Evolutionary conservation across 2,888 invertebrate genomes (phyloP), one percentile per base, ranked within the genome.

Genomic region (Coleophora deauratella): DNA sequence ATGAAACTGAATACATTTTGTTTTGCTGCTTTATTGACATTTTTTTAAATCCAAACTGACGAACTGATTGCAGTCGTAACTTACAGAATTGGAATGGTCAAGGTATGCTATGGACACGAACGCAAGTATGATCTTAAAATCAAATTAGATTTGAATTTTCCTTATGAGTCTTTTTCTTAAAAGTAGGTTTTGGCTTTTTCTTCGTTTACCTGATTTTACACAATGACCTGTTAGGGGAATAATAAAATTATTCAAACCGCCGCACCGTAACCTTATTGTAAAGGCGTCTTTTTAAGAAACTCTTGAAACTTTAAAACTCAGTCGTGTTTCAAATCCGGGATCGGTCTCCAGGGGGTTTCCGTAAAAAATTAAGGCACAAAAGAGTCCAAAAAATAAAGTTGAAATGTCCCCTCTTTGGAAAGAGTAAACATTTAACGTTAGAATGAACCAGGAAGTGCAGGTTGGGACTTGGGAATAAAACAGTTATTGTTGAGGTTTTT

Each of bases 351-450:
- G 80, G 66, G 85, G 59, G 56, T 66, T 62, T 52, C 63, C 59
- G 60, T 73, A 73, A 85, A 84, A 85, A 85, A 80, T 84, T 80
- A 82, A 81, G 68, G 72, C 71, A 69, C 68, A 70, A 69, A 70
- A 70, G 70, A 68, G 57, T 66, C 64, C 59, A 66, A 79, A 78
- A 78, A 78, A 71, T 74, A 72, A 73, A 75, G 71, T 72, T 70
- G 59, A 61, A 73, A 72, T 72, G 72, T 78, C 74, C 73, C 73
- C 72, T 70, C 71, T 64, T 63, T 57, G 54, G 62, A 57, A 54
- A 66, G 60, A 73, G 72, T 82, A 81, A 81, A 84, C 81, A 82
- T 81, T 81, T 78, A 76, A 81, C 74, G 73, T 72, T 64, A 68
- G 62, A 31, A 31, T 1, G 11, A 31, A 65, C 72, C 67, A 61